Evolutionary conservation across 2,113 vertebrate species (phyloP).

Genomic region (Dipodomys stephensi): DNA sequence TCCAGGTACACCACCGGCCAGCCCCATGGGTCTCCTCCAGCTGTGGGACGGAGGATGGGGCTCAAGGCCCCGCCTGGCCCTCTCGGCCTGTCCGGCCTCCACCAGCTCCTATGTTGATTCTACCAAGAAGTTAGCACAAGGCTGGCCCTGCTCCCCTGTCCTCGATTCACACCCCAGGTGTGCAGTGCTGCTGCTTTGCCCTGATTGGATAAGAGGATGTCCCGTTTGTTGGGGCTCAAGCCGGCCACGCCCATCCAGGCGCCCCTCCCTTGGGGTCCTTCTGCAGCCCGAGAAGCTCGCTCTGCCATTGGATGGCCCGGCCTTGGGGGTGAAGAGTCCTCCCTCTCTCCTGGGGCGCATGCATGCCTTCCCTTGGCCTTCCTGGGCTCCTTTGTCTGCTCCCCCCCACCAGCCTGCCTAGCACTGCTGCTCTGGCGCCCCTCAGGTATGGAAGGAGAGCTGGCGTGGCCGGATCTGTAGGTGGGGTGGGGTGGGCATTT

Average conservation of each 20-base stretch:
- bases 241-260: rapidly evolving
- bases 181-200: no score
- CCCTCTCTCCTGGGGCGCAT: not conserved
- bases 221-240: rapidly evolving
- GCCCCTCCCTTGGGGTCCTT: rapidly evolving
- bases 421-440: not conserved
- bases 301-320: no score
- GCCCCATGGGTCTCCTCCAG: not conserved
- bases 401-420: not conserved
- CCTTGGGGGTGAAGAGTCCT: not conserved
- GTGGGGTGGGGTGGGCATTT: rapidly evolving
- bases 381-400: rapidly evolving
- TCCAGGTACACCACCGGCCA: no score
- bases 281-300: not conserved
- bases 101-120: not conserved
- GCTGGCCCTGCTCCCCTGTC: not conserved
- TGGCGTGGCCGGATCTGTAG: not conserved
- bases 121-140: not conserved
- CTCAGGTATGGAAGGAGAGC: not conserved
- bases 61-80: rapidly evolving
- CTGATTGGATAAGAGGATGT: not conserved
- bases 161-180: no score
- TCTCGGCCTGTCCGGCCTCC: rapidly evolving
- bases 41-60: rapidly evolving
- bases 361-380: no score